A percentile compares a stretch with the other conserved stretches of the same genome.
Evolutionary conservation across 2,797 vertebrate species (phyloP).

Genomic region (Mormyrops boulengeri): DNA sequence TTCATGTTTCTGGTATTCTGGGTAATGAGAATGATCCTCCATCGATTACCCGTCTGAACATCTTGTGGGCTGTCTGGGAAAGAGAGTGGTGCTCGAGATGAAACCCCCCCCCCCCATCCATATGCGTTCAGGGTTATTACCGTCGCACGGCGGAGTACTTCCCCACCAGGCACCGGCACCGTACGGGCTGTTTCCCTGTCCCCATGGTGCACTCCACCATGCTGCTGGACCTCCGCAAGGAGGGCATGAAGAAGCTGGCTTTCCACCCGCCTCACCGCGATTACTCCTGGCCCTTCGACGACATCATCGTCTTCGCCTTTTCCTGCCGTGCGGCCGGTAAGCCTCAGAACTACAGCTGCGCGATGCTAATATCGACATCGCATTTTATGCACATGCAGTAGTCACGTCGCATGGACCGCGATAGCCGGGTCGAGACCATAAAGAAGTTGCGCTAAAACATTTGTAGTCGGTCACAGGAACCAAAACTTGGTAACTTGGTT

Average conservation of each 20-base stretch:
- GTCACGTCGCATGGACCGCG: not conserved
- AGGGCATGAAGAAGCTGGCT: conserved; percentile 66
- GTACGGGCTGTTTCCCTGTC: conserved; percentile 75
- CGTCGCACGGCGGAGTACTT: conserved; percentile 89
- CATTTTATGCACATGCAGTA: not conserved
- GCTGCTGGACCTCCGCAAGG: conserved; percentile 76
- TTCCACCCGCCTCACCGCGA: conserved; percentile 84
- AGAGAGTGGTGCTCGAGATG: not conserved
- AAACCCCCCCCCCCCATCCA: not conserved
- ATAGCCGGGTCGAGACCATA: not conserved
- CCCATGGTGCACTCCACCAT: conserved; percentile 92
- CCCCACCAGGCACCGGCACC: conserved; percentile 84
- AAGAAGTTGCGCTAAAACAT: not conserved
- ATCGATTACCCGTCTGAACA: not conserved
- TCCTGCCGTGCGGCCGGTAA: conserved; percentile 80
- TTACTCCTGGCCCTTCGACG: conserved; percentile 91
- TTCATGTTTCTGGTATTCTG: not conserved
- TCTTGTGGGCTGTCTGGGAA: not conserved
- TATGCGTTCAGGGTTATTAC: conserved; percentile 77
- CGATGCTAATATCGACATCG: not conserved
- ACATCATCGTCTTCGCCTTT: conserved; percentile 92
- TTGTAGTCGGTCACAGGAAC: not conserved
- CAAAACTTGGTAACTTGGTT: not conserved
- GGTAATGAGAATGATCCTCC: not conserved
- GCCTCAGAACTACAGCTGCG: not conserved